A percentile compares a stretch with the other conserved stretches of the same genome.
Conservation (phyloP, 2,113 vertebrate genomes). For the Brachyhypopomus gauderio region DNA sequence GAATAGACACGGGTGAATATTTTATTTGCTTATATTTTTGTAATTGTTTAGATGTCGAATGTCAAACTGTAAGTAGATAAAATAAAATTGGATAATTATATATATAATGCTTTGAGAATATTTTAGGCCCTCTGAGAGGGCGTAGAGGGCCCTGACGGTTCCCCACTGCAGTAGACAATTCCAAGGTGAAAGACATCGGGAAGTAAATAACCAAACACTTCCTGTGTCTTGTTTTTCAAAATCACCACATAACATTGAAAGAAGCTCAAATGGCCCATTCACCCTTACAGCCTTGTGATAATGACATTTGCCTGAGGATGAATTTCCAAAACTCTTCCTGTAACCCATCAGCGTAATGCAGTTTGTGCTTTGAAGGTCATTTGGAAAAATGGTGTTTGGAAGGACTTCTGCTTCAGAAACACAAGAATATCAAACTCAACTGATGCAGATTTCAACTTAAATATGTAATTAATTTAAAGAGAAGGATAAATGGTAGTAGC, state of each 20-base stretch:
- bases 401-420: slow-evolving; percentile 32
- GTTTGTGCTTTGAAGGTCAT: slow-evolving; percentile 73
- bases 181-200: too few relatives aligned
- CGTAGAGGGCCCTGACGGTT: too few relatives aligned
- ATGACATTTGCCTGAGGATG: slow-evolving; percentile 68
- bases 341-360: slow-evolving; percentile 68
- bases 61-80: too few relatives aligned
- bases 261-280: slow-evolving; percentile 46
- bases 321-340: slow-evolving; percentile 56
- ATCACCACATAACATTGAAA: slow-evolving; percentile 25
- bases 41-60: too few relatives aligned
- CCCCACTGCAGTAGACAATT: too few relatives aligned
- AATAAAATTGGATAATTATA: too few relatives aligned
- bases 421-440: background rate
- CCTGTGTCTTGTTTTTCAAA: background rate
- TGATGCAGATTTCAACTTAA: background rate
- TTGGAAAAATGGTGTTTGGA: background rate
- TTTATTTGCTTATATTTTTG: too few relatives aligned
- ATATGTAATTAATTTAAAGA: background rate
- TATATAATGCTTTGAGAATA: too few relatives aligned
- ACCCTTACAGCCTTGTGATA: slow-evolving; percentile 54
- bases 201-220: too few relatives aligned
- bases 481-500: too few relatives aligned
- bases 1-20: too few relatives aligned
- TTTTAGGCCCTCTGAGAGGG: too few relatives aligned